Conservation (phyloP, 2,113 vertebrate genomes). For the Ageneiosus marmoratus region DNA sequence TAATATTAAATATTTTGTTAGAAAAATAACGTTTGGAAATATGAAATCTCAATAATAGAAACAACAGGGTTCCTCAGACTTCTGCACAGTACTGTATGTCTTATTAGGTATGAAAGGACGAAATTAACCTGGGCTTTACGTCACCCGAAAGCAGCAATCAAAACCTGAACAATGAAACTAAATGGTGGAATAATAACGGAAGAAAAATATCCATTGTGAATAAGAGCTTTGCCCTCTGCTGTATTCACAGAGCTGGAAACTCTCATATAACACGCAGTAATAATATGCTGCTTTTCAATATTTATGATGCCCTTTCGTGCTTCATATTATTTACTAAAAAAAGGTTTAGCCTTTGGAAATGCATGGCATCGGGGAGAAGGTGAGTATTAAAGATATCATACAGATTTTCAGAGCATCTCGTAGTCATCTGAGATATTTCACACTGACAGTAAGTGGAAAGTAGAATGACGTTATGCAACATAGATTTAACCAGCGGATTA, state of each 20-base stretch:
- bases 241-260: slow-evolving; percentile 52
- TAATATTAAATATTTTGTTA: too few relatives aligned
- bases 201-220: not conserved
- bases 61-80: too few relatives aligned
- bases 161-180: not conserved
- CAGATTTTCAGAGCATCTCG: slow-evolving; percentile 32
- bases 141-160: not conserved
- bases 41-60: too few relatives aligned
- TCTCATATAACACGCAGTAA: slow-evolving; percentile 59
- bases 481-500: not conserved
- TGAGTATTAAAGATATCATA: slow-evolving; percentile 40
- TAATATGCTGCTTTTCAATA: slow-evolving; percentile 66
- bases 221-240: slow-evolving; percentile 37
- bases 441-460: not conserved
- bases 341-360: slow-evolving; percentile 44
- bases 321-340: slow-evolving; percentile 57
- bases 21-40: too few relatives aligned
- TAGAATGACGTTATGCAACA: not conserved
- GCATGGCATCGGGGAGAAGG: slow-evolving; percentile 4
- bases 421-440: not conserved
- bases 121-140: not conserved
- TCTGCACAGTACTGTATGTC: not conserved
- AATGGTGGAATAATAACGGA: not conserved
- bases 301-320: slow-evolving; percentile 58
- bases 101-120: not conserved